Conservation (phyloP, 2,797 vertebrate genomes). For the Phylloscopus collybita region DNA sequence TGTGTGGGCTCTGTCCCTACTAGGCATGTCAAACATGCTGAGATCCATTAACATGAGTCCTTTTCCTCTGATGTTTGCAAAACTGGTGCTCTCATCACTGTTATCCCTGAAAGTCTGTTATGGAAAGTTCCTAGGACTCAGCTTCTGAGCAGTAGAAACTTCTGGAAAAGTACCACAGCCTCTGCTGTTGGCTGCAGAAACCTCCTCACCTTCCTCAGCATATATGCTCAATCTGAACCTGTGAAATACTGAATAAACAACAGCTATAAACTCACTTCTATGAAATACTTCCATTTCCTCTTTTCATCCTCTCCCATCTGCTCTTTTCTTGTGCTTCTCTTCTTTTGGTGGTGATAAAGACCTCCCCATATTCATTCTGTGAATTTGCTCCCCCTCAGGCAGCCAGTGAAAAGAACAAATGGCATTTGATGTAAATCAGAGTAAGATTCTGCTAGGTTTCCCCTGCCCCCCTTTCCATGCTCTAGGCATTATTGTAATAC, state of each 20-base stretch:
- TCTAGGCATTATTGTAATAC: not conserved
- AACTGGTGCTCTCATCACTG: not conserved
- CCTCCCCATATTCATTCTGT: not conserved
- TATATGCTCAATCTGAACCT: not conserved
- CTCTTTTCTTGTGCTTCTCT: not conserved
- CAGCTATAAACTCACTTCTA: not conserved
- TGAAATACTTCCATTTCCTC: not conserved
- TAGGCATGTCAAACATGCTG: not conserved
- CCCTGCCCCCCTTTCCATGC: not conserved
- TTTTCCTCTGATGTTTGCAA: not conserved
- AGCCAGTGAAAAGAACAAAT: not conserved
- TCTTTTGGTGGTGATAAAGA: not conserved
- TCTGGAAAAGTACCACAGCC: not conserved
- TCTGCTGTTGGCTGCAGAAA: not conserved
- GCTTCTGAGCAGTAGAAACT: not conserved
- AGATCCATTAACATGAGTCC: not conserved
- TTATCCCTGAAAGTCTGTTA: not conserved
- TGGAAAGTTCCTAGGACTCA: not conserved
- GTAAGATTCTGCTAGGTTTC: not conserved
- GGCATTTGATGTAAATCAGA: constrained; percentile 12
- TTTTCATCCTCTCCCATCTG: not conserved
- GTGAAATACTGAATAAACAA: not conserved
- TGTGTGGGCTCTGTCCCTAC: not conserved
- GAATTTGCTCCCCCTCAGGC: not conserved
- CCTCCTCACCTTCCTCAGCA: not conserved